Conservation (phyloP, 2,797 vertebrate species). For the Platyrinchus mystaceus region DNA sequence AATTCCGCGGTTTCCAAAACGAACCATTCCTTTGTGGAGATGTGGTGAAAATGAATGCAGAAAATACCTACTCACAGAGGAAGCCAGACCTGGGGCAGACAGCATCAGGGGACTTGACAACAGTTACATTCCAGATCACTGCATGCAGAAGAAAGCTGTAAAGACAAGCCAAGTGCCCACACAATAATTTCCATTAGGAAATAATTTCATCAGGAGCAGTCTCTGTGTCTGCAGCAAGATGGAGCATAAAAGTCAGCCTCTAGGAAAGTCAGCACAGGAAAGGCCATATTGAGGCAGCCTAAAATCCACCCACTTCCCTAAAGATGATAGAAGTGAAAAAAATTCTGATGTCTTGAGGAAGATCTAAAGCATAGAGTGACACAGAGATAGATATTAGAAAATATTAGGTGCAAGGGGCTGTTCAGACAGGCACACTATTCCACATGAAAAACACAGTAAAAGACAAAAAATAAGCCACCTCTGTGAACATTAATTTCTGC, state of each 20-base stretch:
- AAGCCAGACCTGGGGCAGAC: neutral
- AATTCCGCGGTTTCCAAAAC: neutral
- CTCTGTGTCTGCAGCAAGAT: neutral
- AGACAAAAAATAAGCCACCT: neutral
- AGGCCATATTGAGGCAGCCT: neutral
- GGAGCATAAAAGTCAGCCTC: neutral
- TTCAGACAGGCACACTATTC: neutral
- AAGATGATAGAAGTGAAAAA: neutral
- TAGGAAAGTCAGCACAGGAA: neutral
- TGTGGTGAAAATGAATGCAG: neutral
- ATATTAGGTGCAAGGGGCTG: neutral
- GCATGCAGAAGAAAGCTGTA: neutral
- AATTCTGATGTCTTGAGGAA: neutral
- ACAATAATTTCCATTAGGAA: neutral
- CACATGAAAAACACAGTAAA: neutral
- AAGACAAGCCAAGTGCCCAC: neutral
- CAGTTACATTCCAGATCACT: neutral
- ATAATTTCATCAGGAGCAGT: neutral
- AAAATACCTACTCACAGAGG: neutral
- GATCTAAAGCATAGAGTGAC: neutral
- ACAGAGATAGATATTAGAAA: neutral
- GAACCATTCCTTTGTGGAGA: neutral
- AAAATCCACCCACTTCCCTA: neutral
- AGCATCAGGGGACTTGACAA: accelerated
- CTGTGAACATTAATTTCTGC: neutral